Evolutionary conservation across 2,797 vertebrate species (phyloP), one percentile per base, ranked within the genome.

Genomic region (Leptodactylus fallax): DNA sequence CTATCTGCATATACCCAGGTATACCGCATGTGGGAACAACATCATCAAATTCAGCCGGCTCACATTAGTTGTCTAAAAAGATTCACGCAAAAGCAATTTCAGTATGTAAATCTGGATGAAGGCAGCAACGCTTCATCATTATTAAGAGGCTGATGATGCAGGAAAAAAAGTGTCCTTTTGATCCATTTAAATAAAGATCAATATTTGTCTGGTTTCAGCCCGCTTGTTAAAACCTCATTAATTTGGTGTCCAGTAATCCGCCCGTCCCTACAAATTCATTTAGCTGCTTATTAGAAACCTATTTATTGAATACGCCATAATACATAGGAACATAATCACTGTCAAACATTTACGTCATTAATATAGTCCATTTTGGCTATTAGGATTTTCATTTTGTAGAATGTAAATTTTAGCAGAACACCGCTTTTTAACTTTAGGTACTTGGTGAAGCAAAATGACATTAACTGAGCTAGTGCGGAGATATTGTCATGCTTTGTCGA

Each of bases 171-270:
- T 76, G 87, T 89, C 84, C 60, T 83, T 81, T 21, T 89, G 71
- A 86, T 82, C 71, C 87, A 82, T 81, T 86, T 89, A 89, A 86
- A 89, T 88, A 69, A 88, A 89, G 88, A 89, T 89, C 88, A 89
- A 89, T 86, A 89, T 83, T 83, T 83, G 84, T 86, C 88, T 71
- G 71, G 58, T 79, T 86, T 86, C 55, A 72, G 80, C 53, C 47
- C 49, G 61, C 88, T 89, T 58, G 80, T 89, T 83, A 89, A 89
- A 83, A 86, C 36, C 88, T 83, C 74, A 87, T 89, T 89, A 89
- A 83, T 89, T 79, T 19, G 53, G 61, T 53, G 85, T 83, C 72
- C 85, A 79, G 74, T 89, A 86, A 86, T 89, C 88, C 23, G 60
- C 56, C 72, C 11, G 65, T 51, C 84, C 63, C 53, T 23, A 17